A percentile compares a stretch with the other conserved stretches of the same genome.
Evolutionary conservation across 2,888 invertebrate species (phyloP).

Genomic region (Hermaeophaga mercurialis): DNA sequence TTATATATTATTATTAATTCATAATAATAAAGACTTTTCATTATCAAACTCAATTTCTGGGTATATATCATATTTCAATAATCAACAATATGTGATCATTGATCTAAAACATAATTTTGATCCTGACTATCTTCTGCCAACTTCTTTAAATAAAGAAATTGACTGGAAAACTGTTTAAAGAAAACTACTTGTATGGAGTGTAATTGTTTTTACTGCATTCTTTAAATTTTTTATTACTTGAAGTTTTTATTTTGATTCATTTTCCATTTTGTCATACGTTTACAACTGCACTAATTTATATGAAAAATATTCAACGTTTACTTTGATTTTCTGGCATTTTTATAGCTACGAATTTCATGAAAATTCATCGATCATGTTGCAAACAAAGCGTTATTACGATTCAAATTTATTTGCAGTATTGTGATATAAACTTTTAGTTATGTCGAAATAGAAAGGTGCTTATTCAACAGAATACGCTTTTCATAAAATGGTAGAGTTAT

Average conservation of each 20-base stretch:
- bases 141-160: too few species aligned
- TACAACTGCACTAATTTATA: conserved; percentile 16
- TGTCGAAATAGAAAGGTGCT: conserved; percentile 10
- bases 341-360: conserved; percentile 14
- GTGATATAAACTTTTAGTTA: conserved; percentile 16
- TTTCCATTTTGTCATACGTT: conserved; percentile 21
- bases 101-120: too few species aligned
- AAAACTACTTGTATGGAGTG: too few species aligned
- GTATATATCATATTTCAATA: too few species aligned
- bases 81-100: too few species aligned
- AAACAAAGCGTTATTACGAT: conserved; percentile 13
- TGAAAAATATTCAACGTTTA: conserved; percentile 11
- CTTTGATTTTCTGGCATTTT: conserved; percentile 13
- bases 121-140: too few species aligned
- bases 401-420: conserved; percentile 16
- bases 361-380: conserved; percentile 15
- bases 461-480: neutral
- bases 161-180: too few species aligned
- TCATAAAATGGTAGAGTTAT: neutral
- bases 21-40: too few species aligned
- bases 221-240: too few species aligned
- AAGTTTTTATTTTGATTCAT: conserved; percentile 24
- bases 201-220: too few species aligned
- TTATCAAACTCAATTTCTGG: too few species aligned
- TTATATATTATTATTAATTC: too few species aligned